Conservation (phyloP, 2,888 invertebrate genomes). For the Stenolophus ochropezus region DNA sequence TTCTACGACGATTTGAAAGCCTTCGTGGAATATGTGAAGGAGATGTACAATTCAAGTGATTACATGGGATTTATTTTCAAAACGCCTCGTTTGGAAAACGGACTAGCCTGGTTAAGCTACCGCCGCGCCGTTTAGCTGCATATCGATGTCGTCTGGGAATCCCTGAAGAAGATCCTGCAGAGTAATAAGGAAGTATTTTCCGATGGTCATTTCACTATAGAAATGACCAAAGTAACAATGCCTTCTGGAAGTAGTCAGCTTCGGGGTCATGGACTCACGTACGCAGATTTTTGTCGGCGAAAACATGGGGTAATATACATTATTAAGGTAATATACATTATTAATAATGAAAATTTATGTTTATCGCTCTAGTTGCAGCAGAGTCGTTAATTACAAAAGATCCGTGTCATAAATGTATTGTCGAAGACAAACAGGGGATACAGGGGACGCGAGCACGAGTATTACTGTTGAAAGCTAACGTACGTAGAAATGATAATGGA, state of each 20-base stretch:
- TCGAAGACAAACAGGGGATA: constrained; percentile 22
- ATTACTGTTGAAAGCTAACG: background rate
- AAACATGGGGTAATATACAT: constrained; percentile 57
- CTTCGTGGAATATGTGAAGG: no score
- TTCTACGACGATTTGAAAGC: no score
- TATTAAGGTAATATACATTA: constrained; percentile 56
- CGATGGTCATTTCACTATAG: background rate
- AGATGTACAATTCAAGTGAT: no score
- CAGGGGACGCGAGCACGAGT: constrained; percentile 43
- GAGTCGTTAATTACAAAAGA: background rate
- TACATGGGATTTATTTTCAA: no score
- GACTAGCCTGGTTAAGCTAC: background rate
- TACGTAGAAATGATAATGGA: constrained; percentile 4
- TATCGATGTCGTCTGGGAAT: constrained; percentile 25
- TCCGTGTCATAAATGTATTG: constrained; percentile 34
- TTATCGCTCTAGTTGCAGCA: constrained; percentile 61
- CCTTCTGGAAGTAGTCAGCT: constrained; percentile 48
- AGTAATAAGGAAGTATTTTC: constrained; percentile 23
- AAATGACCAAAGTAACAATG: constrained; percentile 55
- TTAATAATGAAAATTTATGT: constrained; percentile 62
- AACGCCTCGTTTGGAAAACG: constrained; percentile 2
- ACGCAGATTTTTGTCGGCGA: constrained; percentile 57
- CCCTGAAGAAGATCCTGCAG: background rate
- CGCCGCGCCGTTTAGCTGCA: constrained; percentile 11
- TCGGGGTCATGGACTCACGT: constrained; percentile 12